Conservation (phyloP, 2,888 invertebrate genomes). For the Heliconius sara region DNA sequence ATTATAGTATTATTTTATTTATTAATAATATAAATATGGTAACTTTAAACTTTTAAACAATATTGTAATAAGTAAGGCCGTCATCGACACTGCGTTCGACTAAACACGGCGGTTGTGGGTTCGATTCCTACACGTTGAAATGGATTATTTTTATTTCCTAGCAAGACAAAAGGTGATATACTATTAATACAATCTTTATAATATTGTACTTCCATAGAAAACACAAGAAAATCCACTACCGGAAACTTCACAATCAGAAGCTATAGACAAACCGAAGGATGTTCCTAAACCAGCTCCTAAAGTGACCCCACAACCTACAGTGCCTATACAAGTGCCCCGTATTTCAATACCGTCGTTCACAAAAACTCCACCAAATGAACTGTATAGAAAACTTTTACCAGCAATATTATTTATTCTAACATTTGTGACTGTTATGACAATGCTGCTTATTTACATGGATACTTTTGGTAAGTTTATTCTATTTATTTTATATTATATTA, state of each 20-base stretch:
- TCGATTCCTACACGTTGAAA: neutral
- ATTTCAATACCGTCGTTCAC: constrained; percentile 66
- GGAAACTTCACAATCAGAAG: constrained; percentile 45
- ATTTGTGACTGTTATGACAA: constrained; percentile 91
- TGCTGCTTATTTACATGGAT: constrained; percentile 91
- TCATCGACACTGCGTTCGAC: neutral
- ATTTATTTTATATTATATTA: neutral
- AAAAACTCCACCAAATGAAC: constrained; percentile 73
- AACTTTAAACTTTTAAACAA: constrained; percentile 1
- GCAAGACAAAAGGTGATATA: neutral
- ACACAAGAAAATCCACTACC: constrained; percentile 59
- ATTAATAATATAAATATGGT: constrained; percentile 37
- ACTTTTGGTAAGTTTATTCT: constrained; percentile 87
- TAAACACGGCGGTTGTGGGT: neutral
- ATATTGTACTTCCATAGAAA: constrained; percentile 61
- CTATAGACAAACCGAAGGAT: constrained; percentile 57
- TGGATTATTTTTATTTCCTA: neutral
- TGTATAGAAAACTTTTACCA: constrained; percentile 84
- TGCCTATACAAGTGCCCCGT: constrained; percentile 55
- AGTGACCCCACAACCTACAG: constrained; percentile 47
- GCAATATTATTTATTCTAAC: constrained; percentile 89
- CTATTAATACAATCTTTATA: neutral
- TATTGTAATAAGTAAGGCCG: neutral
- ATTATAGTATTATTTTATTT: constrained; percentile 49
- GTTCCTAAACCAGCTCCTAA: constrained; percentile 52